phyloP scores from a whole-genome alignment of 2,113 vertebrate genomes.

The Ceyx melanurus region DNA sequence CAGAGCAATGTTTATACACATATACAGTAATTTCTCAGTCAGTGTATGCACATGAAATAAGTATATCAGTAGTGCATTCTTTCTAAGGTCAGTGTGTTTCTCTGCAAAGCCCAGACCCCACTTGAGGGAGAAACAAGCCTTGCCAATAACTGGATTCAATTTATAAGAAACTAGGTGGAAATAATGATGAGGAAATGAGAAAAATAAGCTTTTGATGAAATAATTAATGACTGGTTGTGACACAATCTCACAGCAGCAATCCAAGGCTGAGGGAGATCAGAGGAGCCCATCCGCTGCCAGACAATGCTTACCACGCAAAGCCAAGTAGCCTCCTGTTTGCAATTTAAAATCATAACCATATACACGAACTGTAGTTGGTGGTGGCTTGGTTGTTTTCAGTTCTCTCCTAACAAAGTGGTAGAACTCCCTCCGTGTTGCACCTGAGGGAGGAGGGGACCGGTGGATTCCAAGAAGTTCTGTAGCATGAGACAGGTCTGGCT shows the following conservation, averaged over 20 bases:
- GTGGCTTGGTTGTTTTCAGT: conserved; percentile 19
- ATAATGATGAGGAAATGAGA: conserved; percentile 65
- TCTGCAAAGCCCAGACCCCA: not conserved
- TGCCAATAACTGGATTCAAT: conserved; percentile 55
- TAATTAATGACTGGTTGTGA: conserved; percentile 65
- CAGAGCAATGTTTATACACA: not conserved
- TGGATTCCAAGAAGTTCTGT: not conserved
- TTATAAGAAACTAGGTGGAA: conserved; percentile 61
- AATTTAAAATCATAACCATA: conserved; percentile 51
- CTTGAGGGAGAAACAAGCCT: not conserved
- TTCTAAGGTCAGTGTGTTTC: not conserved
- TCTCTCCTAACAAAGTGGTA: not conserved
- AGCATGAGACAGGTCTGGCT: not conserved
- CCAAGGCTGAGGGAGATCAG: conserved; percentile 65
- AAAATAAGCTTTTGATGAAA: conserved; percentile 67
- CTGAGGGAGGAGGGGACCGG: not conserved
- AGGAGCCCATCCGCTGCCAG: conserved; percentile 48
- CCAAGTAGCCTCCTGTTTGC: conserved; percentile 62
- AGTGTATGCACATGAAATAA: not conserved
- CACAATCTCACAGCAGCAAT: conserved; percentile 68
- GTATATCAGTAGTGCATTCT: not conserved
- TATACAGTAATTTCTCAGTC: not conserved
- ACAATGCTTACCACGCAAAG: conserved; percentile 52
- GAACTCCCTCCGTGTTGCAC: not conserved
- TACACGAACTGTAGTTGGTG: conserved; percentile 22